Evolutionary conservation across 2,888 invertebrate genomes (phyloP).

Genomic region (Trichogramma evanescens): DNA sequence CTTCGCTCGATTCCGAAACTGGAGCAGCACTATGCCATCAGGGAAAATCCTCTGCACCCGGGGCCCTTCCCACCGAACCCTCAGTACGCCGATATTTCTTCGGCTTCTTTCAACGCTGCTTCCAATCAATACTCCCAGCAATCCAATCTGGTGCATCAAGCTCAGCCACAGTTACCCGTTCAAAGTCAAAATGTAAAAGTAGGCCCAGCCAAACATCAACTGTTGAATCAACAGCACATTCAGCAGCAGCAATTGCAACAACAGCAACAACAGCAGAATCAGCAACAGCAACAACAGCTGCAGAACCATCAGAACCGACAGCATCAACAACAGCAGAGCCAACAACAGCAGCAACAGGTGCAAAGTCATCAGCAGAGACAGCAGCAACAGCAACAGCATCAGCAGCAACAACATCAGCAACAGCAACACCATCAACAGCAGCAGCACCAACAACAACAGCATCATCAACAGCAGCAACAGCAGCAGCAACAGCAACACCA

Average conservation of each 20-base stretch:
- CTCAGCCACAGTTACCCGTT: conserved; percentile 15
- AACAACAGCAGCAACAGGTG: conserved; percentile 12
- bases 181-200: conserved; percentile 12
- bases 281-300: conserved; percentile 18
- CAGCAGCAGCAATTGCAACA: conserved; percentile 21
- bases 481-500: conserved; percentile 28
- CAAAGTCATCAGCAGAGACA: conserved; percentile 27
- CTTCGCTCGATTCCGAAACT: conserved; percentile 70
- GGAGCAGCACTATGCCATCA: conserved; percentile 60
- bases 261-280: conserved; percentile 29
- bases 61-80: conserved; percentile 43
- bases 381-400: conserved; percentile 19
- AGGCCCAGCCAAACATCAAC: not conserved
- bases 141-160: conserved; percentile 25
- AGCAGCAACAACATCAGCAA: conserved; percentile 30
- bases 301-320: conserved; percentile 15
- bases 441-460: conserved; percentile 27
- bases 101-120: conserved; percentile 28
- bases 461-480: not conserved
- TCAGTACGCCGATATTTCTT: conserved; percentile 23
- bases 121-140: conserved; percentile 53
- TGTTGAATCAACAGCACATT: conserved; percentile 31
- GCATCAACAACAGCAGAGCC: conserved; percentile 26
- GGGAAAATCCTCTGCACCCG: conserved; percentile 44
- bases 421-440: conserved; percentile 13